Conservation (phyloP, 2,113 vertebrate species). For the Coptodon rendalli region DNA sequence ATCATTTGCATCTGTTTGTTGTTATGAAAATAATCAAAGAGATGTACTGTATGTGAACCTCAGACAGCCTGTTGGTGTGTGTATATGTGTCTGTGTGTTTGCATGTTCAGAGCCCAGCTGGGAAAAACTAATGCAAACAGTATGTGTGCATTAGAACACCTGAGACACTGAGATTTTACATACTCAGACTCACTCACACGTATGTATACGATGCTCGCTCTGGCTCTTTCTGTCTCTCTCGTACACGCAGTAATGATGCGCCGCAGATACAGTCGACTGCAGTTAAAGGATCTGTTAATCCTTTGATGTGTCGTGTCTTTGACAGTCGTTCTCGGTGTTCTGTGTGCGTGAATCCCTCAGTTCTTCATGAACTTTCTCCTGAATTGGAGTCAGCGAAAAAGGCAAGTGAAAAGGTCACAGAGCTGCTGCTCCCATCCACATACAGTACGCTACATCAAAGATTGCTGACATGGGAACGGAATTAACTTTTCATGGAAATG, state of each 20-base stretch:
- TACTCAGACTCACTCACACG: not conserved
- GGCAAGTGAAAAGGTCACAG: constrained; percentile 44
- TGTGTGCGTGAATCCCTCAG: not conserved
- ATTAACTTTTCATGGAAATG: constrained; percentile 38
- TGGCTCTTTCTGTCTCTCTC: not conserved
- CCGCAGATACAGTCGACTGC: not conserved
- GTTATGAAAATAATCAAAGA: not conserved
- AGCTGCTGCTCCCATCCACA: constrained; percentile 5
- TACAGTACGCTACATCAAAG: constrained; percentile 12
- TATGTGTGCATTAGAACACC: constrained; percentile 36
- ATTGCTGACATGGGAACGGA: constrained; percentile 2
- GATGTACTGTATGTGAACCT: not conserved
- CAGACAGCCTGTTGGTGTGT: constrained; percentile 2
- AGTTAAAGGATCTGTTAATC: constrained; percentile 1
- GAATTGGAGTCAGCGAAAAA: constrained; percentile 4
- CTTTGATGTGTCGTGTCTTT: constrained; percentile 20
- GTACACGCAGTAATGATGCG: not conserved
- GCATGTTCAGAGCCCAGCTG: constrained; percentile 48
- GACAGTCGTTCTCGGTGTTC: not conserved
- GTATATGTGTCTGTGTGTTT: not conserved
- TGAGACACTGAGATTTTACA: constrained; percentile 28
- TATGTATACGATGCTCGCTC: not conserved
- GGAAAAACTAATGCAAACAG: constrained; percentile 22
- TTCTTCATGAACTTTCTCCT: constrained; percentile 20
- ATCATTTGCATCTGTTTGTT: constrained; percentile 3